Evolutionary conservation across 37 sponge, comb jelly and placozoan genomes (phyloP).

Genomic region (Halisarca cf. caerulea): DNA sequence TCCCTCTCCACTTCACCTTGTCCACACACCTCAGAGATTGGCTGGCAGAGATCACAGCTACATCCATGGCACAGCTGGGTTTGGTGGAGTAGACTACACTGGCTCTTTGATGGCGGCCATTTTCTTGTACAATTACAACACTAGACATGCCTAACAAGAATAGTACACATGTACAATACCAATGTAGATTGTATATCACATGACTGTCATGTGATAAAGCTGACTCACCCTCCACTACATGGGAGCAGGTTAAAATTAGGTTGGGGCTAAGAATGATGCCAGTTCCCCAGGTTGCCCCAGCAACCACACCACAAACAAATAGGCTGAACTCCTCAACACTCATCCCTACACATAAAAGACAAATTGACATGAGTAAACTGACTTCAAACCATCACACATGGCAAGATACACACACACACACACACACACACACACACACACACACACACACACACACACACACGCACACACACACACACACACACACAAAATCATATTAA

Average conservation of each 20-base stretch:
- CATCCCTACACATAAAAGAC: neutral
- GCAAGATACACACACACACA: slow-evolving; percentile 21
- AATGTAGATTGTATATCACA: neutral
- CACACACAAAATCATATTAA: neutral
- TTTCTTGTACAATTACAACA: neutral
- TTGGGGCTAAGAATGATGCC: slow-evolving; percentile 16
- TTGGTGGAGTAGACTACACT: neutral
- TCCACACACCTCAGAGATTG: too few species aligned
- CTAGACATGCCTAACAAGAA: neutral
- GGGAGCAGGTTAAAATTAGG: slow-evolving; percentile 29
- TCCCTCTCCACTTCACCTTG: too few species aligned
- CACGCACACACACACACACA: neutral
- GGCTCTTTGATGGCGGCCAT: neutral
- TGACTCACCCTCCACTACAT: slow-evolving; percentile 11
- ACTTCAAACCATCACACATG: too few species aligned
- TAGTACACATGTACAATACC: neutral
- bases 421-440: slow-evolving; percentile 22
- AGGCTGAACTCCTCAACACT: neutral
- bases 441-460: slow-evolving; percentile 18
- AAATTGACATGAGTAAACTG: too few species aligned
- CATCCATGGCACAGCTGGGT: neutral
- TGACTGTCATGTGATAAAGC: neutral
- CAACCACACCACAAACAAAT: neutral
- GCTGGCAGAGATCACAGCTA: neutral
- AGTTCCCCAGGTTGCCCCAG: slow-evolving; percentile 24